Percentiles rank a stretch among this genome's conserved stretches.
Evolutionary conservation across 1,140 invertebrate genomes (phyloP).

Genomic region (Drosophila lowei): DNA sequence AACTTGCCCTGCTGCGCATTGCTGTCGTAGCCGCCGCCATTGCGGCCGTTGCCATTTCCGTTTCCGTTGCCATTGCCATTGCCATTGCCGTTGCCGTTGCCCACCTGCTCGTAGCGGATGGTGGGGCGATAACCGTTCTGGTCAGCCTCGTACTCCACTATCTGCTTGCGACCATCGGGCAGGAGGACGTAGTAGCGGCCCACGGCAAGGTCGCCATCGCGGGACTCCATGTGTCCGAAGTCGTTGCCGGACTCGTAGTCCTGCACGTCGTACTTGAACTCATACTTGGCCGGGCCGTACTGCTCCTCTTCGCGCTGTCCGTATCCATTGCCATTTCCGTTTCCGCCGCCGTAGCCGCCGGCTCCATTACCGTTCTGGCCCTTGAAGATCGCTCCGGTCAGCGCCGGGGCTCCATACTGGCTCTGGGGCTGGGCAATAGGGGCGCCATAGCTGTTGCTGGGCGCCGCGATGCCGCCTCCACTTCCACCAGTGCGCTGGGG

Average conservation of each 20-base stretch:
- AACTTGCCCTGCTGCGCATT: conserved; percentile 80
- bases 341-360: conserved; percentile 54
- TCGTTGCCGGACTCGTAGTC: conserved; percentile 88
- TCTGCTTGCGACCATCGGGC: conserved; percentile 90
- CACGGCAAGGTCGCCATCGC: conserved; percentile 87
- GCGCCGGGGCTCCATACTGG: conserved; percentile 83
- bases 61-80: conserved; percentile 79
- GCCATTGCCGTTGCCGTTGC: conserved; percentile 83
- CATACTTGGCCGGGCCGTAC: conserved; percentile 88
- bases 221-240: conserved; percentile 88
- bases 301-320: conserved; percentile 82
- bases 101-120: conserved; percentile 88
- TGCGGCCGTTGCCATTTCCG: conserved; percentile 75
- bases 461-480: conserved; percentile 43
- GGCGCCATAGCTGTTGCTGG: conserved; percentile 83
- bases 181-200: conserved; percentile 89
- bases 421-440: conserved; percentile 76
- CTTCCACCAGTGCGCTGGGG: conserved; percentile 64
- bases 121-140: conserved; percentile 90
- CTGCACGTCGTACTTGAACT: conserved; percentile 89
- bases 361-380: conserved; percentile 64
- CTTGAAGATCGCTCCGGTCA: conserved; percentile 84
- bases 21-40: conserved; percentile 75
- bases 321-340: conserved; percentile 59
- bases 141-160: conserved; percentile 91